Evolutionary conservation across 2,113 vertebrate species (phyloP), one percentile per base, ranked within the genome.

Genomic region (Bothrops jararaca): DNA sequence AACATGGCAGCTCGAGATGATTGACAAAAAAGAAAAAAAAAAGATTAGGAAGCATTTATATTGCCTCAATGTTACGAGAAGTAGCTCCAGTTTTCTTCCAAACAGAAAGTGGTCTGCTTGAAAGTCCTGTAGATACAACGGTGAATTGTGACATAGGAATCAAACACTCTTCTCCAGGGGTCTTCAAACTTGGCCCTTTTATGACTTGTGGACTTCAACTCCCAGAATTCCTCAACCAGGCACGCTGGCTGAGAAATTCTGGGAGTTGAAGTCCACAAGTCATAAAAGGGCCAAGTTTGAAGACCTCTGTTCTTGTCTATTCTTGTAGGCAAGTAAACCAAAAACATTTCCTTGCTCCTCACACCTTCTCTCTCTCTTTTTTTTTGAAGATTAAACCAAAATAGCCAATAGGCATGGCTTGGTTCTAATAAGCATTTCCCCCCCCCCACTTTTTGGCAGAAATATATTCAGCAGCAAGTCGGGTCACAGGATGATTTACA

Each of bases 401-500:
- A 95, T 91, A 42, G 50, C 90, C 0, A 0, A 89, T 90, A 94
- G 74, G 74, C n/a, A 86, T 29, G 54, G n/a, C 80, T 93, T 85
- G 90, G 88, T 93, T 92, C 92, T 86, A 93, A 91, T 88, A 94
- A 95, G 85, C 57, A 89, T 93, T 93, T 94, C 93, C 10, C 11
- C 20, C 39, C 26, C 5, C 6, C 3, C n/a, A 20, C 52, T 64
- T 88, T 93, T 88, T 93, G 93, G 93, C 93, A 95, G 39, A 91
- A 95, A 93, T 56, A 92, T 88, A 90, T 94, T 93, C 48, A n/a
- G 94, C 93, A 93, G 92, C 94, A 96, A 95, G 95, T 92, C 89
- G 92, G 95, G 96, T 96, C 97, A 96, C 92, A 91, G 94, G 92
- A 95, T 95, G 92, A 96, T 97, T 97, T 96, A 96, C 89, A 94